Base-by-base conservation (phyloP, 2,797 vertebrate genomes). In the Mormyrops attenuatus region DNA sequence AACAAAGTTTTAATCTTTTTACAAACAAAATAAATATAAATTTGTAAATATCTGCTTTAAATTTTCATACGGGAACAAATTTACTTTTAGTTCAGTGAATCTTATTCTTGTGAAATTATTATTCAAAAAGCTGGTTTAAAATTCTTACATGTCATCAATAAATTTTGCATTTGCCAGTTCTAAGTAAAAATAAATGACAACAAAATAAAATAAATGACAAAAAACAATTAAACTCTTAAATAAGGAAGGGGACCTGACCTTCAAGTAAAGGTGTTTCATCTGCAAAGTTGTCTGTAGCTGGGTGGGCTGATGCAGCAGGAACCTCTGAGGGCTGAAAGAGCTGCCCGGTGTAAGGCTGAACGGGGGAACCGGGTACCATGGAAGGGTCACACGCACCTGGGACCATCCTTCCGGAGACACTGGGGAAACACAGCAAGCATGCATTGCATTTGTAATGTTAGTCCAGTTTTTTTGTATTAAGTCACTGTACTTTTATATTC, bases 261-360 rank as follows among this genome's bases (percentile, higher is more conserved):
- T 95, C 93, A 17, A 95, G 92, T 26, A 95, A 92, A 0, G 95
- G 93, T 3, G 94, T 94, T 57, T 95, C 95, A 11, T 94, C 93
- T 26, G 94, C 94, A 85, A 52, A 90, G 30, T 88, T 88, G 7
- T 92, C 90, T 34, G 85, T 22, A 34, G 66, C 90, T 69, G 89
- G 87, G 50, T 69, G 66, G 26, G 88, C 90, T 5, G 57, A 17
- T 57, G 90, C 49, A 77, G 49, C 92, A 84, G 91, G 26, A 17
- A 88, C 34, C 49, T 22, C 82, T 20, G 13, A 15, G 80, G 94
- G 93, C 73, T 94, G 94, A 91, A 92, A 94, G 73, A 94, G 60
- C n/a, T 93, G 91, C 8, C 90, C 93, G 9, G 89, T 53, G 90
- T 93, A 92, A 69, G 91, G 90, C 63, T 90, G 90, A 41, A 91